Evolutionary conservation across 2,888 invertebrate species (phyloP).

Genomic region (Ditula angustiorana): DNA sequence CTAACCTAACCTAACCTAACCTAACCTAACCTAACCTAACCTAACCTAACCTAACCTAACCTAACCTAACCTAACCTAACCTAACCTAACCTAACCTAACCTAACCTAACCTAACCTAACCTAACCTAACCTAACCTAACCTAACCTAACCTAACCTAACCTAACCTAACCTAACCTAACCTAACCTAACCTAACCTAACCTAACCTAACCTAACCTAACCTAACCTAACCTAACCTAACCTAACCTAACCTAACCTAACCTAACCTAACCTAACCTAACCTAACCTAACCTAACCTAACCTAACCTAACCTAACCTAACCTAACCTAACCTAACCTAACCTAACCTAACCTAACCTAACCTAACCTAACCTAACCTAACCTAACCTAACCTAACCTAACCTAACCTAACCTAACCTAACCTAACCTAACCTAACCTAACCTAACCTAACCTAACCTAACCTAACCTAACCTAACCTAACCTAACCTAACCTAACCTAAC

Average conservation of each 20-base stretch:
- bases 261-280: slow-evolving; percentile 13
- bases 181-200: slow-evolving; percentile 10
- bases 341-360: slow-evolving; percentile 2
- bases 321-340: neutral
- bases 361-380: neutral
- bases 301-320: slow-evolving; percentile 7
- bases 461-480: slow-evolving; percentile 40
- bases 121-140: slow-evolving; percentile 47
- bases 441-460: slow-evolving; percentile 16
- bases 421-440: slow-evolving; percentile 8
- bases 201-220: slow-evolving; percentile 10
- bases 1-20: slow-evolving; percentile 40
- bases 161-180: slow-evolving; percentile 26
- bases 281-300: slow-evolving; percentile 9
- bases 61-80: slow-evolving; percentile 46
- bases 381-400: slow-evolving; percentile 18
- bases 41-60: slow-evolving; percentile 45
- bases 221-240: slow-evolving; percentile 10
- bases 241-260: slow-evolving; percentile 10
- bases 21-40: slow-evolving; percentile 45
- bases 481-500: slow-evolving; percentile 40
- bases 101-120: slow-evolving; percentile 47
- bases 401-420: slow-evolving; percentile 21
- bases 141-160: slow-evolving; percentile 45
- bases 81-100: slow-evolving; percentile 46